These are phyloP conservation scores for Henricia sp. DNA, from an alignment of 53 echinoderm and acorn worm species.

Conservation along the genomic window DNA sequence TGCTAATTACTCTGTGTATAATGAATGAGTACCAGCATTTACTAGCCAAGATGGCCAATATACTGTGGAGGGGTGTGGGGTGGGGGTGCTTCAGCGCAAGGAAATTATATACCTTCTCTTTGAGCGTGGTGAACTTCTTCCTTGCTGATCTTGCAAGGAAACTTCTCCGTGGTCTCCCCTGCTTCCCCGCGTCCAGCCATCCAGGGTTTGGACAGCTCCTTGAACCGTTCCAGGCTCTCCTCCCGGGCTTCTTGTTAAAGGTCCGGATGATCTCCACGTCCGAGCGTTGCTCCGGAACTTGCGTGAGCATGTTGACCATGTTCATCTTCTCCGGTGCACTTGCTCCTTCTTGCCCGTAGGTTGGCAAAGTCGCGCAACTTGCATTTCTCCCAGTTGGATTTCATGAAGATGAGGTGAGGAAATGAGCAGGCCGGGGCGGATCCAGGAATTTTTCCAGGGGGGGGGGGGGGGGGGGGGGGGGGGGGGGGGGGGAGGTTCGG, in stretches of 20 bases:
- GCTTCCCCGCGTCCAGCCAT: slow-evolving; percentile 57
- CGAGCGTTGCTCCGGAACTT: slow-evolving; percentile 92
- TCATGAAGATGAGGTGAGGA: slow-evolving; percentile 93
- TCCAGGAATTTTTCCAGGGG: too few species aligned
- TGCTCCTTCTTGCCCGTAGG: slow-evolving; percentile 85
- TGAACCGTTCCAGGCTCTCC: slow-evolving; percentile 71
- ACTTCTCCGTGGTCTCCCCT: slow-evolving; percentile 68
- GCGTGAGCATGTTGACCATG: slow-evolving; percentile 93
- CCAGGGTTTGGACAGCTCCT: slow-evolving; percentile 70
- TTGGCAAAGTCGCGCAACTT: slow-evolving; percentile 85
- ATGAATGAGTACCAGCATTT: too few species aligned
- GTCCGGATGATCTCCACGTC: slow-evolving; percentile 90
- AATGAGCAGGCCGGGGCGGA: slow-evolving; percentile 79
- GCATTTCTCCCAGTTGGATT: slow-evolving; percentile 94
- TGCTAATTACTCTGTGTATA: too few species aligned
- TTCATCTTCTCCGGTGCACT: slow-evolving; percentile 80
- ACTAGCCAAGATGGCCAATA: too few species aligned
- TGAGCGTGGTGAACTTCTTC: slow-evolving; percentile 72
- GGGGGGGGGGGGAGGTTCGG: too few species aligned
- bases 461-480: too few species aligned
- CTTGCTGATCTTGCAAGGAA: slow-evolving; percentile 87
- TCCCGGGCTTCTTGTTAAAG: slow-evolving; percentile 73
- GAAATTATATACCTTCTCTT: slow-evolving; percentile 97
- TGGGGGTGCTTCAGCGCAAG: too few species aligned
- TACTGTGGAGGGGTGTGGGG: too few species aligned